Evolutionary conservation across 2,797 vertebrate genomes (phyloP), one percentile per base, ranked within the genome.

Genomic region (Meriones psammophilus): DNA sequence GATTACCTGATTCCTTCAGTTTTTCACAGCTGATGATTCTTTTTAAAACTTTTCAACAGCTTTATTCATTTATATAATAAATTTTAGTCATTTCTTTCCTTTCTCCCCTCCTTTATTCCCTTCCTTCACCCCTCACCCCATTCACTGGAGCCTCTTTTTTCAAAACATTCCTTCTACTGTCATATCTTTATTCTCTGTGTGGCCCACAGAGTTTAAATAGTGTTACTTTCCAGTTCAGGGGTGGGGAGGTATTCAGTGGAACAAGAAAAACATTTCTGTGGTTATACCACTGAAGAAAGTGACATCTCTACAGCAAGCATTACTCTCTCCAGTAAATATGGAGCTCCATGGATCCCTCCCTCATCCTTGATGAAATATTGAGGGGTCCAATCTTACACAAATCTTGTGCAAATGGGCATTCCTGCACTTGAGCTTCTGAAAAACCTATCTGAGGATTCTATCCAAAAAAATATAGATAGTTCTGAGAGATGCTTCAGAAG

Each of bases 101-200:
- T 14, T 56, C 8, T 39, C 22, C 50, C 4, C 0, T 28, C 46
- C n/a, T 71, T 71, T 8, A 26, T 13, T 0, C n/a, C 3, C 26
- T 0, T 24, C 14, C 18, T 15, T 15, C 3, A 30, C 64, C 15
- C 12, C 8, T 17, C 1, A 12, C n/a, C 9, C 17, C 8, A 36
- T 46, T 4, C 33, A 36, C 10, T 28, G 68, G 14, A 1, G 14
- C 50, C 18, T 7, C 26, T n/a, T 22, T 54, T 56, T 46, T 73
- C 28, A 39, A n/a, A 30, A 56, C 17, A 2, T 56, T 1, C 1
- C 68, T 39, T 8, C n/a, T 71, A 26, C 84, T 39, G 14, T 13
- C 22, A 1, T 28, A 30, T 28, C 50, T 28, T 58, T n/a, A 1
- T n/a, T 28, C 22, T 87, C 13, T 36, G 13, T 10, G 22, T 71